These are phyloP conservation scores for Daphoenositta chrysoptera DNA, from an alignment of 2,113 vertebrate genomes.

Conservation along the genomic window DNA sequence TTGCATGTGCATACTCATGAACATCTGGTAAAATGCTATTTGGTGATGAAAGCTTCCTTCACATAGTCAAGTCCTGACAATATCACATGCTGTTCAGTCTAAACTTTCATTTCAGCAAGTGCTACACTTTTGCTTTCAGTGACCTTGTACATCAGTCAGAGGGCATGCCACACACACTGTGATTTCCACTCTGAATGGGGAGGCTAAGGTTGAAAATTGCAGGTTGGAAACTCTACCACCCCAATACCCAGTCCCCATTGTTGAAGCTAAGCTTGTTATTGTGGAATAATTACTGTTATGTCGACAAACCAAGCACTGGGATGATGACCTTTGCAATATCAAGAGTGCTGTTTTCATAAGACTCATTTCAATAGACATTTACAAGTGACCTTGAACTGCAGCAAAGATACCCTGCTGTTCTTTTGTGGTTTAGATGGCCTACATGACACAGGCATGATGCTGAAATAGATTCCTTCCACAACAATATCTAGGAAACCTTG, in stretches of 20 bases:
- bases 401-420: neutral
- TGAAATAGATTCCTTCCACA: neutral
- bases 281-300: neutral
- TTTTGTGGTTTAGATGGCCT: neutral
- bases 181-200: neutral
- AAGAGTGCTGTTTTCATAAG: neutral
- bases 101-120: constrained; percentile 23
- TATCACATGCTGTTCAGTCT: constrained; percentile 13
- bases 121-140: constrained; percentile 1
- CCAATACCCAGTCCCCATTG: neutral
- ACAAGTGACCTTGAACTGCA: neutral
- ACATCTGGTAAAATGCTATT: neutral
- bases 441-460: neutral
- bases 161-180: neutral
- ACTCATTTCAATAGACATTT: neutral
- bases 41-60: constrained; percentile 37
- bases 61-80: neutral
- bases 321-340: neutral
- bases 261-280: neutral
- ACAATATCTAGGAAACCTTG: neutral
- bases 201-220: neutral
- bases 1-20: neutral
- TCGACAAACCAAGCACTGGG: neutral
- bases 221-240: neutral
- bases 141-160: neutral